Conservation (phyloP, 2,797 vertebrate species). For the Phaenicophaeus curvirostris region DNA sequence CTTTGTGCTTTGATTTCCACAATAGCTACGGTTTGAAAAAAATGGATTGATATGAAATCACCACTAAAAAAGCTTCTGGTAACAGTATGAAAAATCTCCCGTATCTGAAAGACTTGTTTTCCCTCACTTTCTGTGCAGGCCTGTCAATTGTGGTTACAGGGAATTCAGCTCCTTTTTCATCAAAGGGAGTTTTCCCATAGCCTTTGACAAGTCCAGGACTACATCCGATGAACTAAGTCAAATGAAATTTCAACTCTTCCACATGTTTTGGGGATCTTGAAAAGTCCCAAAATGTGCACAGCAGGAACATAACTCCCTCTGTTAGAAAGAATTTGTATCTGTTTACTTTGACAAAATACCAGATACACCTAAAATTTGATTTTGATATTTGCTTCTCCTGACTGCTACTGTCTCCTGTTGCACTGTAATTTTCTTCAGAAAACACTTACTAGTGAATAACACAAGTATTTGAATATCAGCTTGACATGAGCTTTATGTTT, state of each 20-base stretch:
- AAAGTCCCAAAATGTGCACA: neutral
- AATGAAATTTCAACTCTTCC: neutral
- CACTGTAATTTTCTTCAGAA: neutral
- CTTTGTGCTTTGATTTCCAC: neutral
- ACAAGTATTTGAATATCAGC: constrained; percentile 21
- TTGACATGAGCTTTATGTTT: neutral
- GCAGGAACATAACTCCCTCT: neutral
- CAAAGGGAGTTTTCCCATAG: neutral
- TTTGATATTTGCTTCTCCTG: neutral
- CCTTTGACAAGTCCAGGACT: neutral
- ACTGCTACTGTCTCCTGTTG: neutral
- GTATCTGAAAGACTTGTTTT: neutral
- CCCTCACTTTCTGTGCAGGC: neutral
- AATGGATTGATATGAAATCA: neutral
- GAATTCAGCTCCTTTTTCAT: neutral
- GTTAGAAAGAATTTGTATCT: neutral
- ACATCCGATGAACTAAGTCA: neutral
- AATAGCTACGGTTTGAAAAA: neutral
- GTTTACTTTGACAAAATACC: neutral
- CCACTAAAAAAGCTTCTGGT: neutral
- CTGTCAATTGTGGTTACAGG: neutral
- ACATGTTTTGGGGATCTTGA: neutral
- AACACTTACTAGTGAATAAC: neutral
- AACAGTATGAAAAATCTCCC: neutral
- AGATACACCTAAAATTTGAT: neutral